Evolutionary conservation across 1,140 invertebrate species (phyloP), one percentile per base, ranked within the genome.

Genomic region (Goniozus legneri): DNA sequence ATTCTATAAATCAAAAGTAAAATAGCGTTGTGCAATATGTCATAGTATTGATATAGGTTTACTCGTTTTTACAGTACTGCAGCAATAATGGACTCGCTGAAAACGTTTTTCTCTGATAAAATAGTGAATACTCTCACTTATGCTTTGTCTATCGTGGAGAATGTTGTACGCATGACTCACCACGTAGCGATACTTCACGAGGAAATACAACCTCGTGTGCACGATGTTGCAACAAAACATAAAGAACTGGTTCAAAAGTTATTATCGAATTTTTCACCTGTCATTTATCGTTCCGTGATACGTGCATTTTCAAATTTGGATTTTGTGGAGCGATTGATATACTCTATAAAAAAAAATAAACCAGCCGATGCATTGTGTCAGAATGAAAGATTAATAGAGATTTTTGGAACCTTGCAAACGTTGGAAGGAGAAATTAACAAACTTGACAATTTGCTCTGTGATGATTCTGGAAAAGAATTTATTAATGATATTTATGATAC

Each of bases 381-480:
- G 44, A 52, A 56, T 12, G 59, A 71, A 24, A 67, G 66, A 24
- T 51, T 81, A 8, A 67, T 70, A 20, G 67, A 66, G 20, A 76
- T 81, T 47, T 78, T 80, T 47, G 48, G 66, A 1, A 55, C 76
- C 18, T 6, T 70, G 71, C 2, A 60, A 48, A 69, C 19, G 69
- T 27, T 73, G 20, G 47, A 45, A 34, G 49, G 47, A 30, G 53
- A 63, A 46, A 46, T 56, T 6, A 30, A 44, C 0, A 46, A 58
- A 33, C 38, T 68, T 37, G 71, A 71, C 32, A 60, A 60, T 8
- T 60, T 75, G 19, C 44, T 82, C 15, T 82, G 80, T 53, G 75
- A 65, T 7, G 62, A 77, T 16, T 54, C 62, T 0, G 79, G 79
- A 65, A 79, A 77, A 36, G 62, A 65, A 20, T 80, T 79, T 20